A percentile compares a stretch with the other conserved stretches of the same genome.
Conservation (phyloP, 2,888 invertebrate species). For the Tenthredo distinguenda region DNA sequence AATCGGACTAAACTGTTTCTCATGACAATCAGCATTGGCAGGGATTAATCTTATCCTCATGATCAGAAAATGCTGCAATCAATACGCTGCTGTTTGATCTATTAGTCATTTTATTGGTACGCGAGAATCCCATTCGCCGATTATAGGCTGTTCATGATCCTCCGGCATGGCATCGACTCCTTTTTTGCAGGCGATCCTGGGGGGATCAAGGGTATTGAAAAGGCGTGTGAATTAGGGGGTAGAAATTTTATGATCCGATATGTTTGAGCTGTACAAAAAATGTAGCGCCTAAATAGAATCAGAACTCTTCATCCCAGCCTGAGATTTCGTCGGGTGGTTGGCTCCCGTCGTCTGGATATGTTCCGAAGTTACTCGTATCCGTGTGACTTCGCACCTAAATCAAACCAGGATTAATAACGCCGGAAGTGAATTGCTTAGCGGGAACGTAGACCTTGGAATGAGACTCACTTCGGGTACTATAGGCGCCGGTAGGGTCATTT, state of each 20-base stretch:
- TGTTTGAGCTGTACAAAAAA: background rate
- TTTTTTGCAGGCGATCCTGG: too few species aligned
- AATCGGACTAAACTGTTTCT: background rate
- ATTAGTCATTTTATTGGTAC: background rate
- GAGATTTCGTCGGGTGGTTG: constrained; percentile 93
- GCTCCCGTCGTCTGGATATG: constrained; percentile 89
- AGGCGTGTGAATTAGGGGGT: too few species aligned
- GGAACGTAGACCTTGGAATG: background rate
- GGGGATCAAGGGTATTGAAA: too few species aligned
- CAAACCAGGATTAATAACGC: background rate
- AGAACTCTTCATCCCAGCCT: constrained; percentile 95
- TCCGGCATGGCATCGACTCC: too few species aligned
- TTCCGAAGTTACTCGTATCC: constrained; percentile 93
- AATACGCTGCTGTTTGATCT: background rate
- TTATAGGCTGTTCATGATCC: background rate
- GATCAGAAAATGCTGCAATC: background rate
- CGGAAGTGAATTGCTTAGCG: background rate
- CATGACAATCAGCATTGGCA: background rate
- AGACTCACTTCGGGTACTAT: constrained; percentile 83
- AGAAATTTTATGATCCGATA: too few species aligned
- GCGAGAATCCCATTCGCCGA: background rate
- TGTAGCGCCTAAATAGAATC: constrained; percentile 64
- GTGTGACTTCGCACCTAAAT: constrained; percentile 81
- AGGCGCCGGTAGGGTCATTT: constrained; percentile 86
- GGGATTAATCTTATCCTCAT: background rate